Evolutionary conservation across 1,140 invertebrate genomes (phyloP).

Genomic region (Zaprionus nigranus): DNA sequence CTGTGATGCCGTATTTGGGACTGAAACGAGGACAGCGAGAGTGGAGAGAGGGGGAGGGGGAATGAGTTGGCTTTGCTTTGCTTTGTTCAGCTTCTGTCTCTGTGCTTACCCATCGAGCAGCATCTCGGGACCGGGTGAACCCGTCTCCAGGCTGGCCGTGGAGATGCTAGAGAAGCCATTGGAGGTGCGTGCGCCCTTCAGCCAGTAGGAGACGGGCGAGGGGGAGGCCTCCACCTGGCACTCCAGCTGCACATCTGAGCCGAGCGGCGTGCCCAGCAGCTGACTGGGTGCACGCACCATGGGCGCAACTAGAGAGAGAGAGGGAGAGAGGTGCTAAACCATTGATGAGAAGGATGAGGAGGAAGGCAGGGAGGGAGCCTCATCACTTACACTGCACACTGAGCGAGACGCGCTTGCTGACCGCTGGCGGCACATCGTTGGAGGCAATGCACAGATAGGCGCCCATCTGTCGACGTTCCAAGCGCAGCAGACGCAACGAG

Average conservation of each 20-base stretch:
- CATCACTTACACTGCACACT: conserved; percentile 94
- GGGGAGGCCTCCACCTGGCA: conserved; percentile 94
- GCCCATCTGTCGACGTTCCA: conserved; percentile 94
- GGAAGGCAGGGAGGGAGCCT: not conserved
- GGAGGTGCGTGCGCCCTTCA: conserved; percentile 88
- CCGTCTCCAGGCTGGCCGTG: conserved; percentile 73
- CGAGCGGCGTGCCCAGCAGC: conserved; percentile 91
- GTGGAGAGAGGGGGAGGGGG: conserved; percentile 1
- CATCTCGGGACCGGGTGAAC: conserved; percentile 87
- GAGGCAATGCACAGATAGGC: conserved; percentile 94
- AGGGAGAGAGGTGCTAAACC: not conserved
- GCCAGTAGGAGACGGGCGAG: conserved; percentile 93
- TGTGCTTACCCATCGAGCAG: conserved; percentile 90
- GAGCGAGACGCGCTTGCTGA: conserved; percentile 93
- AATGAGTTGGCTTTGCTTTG: not conserved
- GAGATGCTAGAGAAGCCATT: conserved; percentile 73
- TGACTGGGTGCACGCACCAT: conserved; percentile 93
- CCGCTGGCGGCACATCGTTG: conserved; percentile 94
- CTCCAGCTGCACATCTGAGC: conserved; percentile 91
- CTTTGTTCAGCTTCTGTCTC: not conserved
- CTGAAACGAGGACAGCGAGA: conserved; percentile 84
- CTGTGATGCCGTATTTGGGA: conserved; percentile 92
- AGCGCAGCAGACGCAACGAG: conserved; percentile 89
- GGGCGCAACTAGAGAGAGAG: conserved; percentile 89
- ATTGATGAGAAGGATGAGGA: not conserved